Evolutionary conservation across 2,797 vertebrate species (phyloP).

Genomic region (Pantherophis alleghaniensis): DNA sequence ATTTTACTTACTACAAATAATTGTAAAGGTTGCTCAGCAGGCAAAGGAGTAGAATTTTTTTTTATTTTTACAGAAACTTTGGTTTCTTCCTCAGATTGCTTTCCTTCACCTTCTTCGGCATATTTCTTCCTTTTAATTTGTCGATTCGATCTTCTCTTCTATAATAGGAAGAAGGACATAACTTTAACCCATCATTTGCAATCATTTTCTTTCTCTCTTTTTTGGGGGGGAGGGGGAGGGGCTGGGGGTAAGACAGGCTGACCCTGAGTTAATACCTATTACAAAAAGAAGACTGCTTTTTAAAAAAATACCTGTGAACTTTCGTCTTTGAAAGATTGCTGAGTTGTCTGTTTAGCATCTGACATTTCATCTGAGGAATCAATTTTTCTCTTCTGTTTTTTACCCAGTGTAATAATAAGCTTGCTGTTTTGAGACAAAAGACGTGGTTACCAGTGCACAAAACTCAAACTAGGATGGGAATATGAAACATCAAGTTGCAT

Average conservation of each 20-base stretch:
- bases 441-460: neutral
- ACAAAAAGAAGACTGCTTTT: neutral
- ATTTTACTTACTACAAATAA: constrained; percentile 89
- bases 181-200: neutral
- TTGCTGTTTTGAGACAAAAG: constrained; percentile 77
- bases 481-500: neutral
- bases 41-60: constrained; percentile 78
- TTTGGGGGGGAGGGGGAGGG: neutral
- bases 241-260: no score
- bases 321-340: constrained; percentile 80
- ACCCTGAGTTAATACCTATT: neutral
- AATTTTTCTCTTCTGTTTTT: constrained; percentile 94
- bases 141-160: constrained; percentile 97
- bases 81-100: constrained; percentile 89
- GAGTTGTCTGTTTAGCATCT: constrained; percentile 83
- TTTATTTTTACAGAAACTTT: constrained; percentile 89
- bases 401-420: constrained; percentile 96
- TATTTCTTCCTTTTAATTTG: constrained; percentile 98
- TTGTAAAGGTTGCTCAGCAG: constrained; percentile 83
- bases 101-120: constrained; percentile 89
- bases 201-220: neutral
- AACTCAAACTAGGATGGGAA: neutral
- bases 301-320: constrained; percentile 76
- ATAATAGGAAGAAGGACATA: constrained; percentile 34
- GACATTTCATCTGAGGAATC: constrained; percentile 93